A percentile compares a stretch with the other conserved stretches of the same genome.
Conservation (phyloP, 2,113 vertebrate species). For the Heterochromis multidens region DNA sequence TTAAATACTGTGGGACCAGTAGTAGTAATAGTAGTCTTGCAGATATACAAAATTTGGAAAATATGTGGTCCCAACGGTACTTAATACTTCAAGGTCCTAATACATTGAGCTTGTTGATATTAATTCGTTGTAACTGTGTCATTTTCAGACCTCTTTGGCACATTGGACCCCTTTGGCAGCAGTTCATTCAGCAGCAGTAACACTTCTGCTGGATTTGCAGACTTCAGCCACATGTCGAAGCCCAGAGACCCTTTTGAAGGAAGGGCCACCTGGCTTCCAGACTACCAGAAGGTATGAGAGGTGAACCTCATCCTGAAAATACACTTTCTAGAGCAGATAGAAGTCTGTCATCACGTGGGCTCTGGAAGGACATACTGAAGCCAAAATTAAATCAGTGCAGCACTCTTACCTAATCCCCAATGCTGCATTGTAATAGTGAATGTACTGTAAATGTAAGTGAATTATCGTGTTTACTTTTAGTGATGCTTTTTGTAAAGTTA, state of each 20-base stretch:
- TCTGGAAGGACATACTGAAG: background rate
- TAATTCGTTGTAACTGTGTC: background rate
- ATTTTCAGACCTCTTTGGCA: conserved; percentile 85
- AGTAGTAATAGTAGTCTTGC: background rate
- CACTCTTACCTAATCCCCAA: background rate
- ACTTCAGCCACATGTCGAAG: conserved; percentile 98
- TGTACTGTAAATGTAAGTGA: too few species aligned
- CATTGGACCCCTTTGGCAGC: conserved; percentile 90
- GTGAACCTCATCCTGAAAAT: background rate
- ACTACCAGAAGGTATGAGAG: conserved; percentile 66
- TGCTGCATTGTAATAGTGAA: background rate
- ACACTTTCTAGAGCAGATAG: background rate
- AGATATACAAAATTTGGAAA: background rate
- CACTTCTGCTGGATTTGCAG: conserved; percentile 88
- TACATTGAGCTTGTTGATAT: background rate
- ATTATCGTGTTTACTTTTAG: too few species aligned
- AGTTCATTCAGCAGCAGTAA: conserved; percentile 72
- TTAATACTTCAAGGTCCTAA: background rate
- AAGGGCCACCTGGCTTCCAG: conserved; percentile 64
- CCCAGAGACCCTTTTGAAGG: conserved; percentile 74
- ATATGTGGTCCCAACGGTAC: background rate
- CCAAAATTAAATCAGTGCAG: background rate
- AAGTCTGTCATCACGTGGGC: background rate
- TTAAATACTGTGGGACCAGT: too few species aligned
- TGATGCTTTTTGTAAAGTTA: background rate